Conservation (phyloP, 2,888 invertebrate genomes). For the Papilio gigon region DNA sequence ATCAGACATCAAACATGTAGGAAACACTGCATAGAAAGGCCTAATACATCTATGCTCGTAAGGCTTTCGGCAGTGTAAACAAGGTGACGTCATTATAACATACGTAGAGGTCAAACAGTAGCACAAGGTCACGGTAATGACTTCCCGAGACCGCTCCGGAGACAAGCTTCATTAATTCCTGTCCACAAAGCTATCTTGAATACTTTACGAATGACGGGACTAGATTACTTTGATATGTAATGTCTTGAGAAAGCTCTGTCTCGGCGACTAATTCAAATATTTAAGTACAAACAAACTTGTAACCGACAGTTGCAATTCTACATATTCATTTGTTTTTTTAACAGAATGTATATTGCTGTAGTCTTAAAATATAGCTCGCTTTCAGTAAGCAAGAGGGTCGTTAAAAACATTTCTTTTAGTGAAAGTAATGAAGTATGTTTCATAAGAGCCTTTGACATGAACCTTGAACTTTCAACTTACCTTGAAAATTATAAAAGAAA, state of each 20-base stretch:
- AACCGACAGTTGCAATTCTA: too few species aligned
- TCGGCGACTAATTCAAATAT: background rate
- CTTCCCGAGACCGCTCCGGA: conserved; percentile 14
- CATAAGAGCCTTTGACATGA: conserved; percentile 6
- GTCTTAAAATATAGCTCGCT: conserved; percentile 4
- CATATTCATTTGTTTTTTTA: background rate
- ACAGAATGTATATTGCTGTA: background rate
- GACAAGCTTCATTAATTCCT: conserved; percentile 33
- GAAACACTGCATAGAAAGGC: too few species aligned
- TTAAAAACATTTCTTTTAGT: conserved; percentile 15
- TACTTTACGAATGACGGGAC: conserved; percentile 3
- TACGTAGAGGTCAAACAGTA: conserved; percentile 17
- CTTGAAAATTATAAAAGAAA: conserved; percentile 12
- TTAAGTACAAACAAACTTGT: too few species aligned
- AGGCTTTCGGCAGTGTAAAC: background rate
- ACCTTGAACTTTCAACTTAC: conserved; percentile 12
- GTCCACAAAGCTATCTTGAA: conserved; percentile 25
- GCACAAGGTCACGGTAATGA: conserved; percentile 23
- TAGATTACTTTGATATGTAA: conserved; percentile 1
- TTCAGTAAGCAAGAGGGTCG: background rate
- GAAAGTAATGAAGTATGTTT: conserved; percentile 17
- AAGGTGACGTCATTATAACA: background rate
- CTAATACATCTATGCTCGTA: too few species aligned
- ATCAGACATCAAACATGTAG: too few species aligned
- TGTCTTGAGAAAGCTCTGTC: background rate